phyloP scores from a whole-genome alignment of 2,888 invertebrate species.

The Holacanthella duospinosa region DNA sequence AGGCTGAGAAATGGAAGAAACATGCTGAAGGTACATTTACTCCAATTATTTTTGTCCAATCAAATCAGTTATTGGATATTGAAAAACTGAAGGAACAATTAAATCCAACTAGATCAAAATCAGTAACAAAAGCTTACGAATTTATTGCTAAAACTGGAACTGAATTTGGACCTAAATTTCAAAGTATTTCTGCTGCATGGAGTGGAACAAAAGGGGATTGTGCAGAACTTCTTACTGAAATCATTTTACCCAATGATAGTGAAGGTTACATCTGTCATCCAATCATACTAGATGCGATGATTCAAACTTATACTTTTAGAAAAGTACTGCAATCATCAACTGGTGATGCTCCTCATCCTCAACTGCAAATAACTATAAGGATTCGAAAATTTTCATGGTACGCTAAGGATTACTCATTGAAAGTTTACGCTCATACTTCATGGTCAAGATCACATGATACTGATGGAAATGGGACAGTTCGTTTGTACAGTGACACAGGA shows the following conservation, averaged over 20 bases:
- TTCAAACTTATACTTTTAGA: slow-evolving; percentile 6
- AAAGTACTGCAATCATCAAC: neutral
- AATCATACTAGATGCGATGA: slow-evolving; percentile 10
- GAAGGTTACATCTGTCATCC: slow-evolving; percentile 8
- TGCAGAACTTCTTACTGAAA: neutral
- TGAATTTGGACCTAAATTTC: slow-evolving; percentile 1
- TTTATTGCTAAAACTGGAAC: neutral
- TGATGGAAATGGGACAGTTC: neutral
- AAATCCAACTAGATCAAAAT: neutral
- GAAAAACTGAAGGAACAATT: neutral
- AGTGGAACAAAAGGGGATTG: no score
- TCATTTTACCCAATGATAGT: neutral
- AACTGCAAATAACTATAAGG: neutral
- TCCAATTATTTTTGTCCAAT: neutral
- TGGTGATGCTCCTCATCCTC: neutral
- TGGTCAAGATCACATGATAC: no score
- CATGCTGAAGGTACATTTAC: neutral
- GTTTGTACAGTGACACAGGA: neutral
- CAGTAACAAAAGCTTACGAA: neutral
- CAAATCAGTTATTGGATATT: neutral
- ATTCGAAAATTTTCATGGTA: slow-evolving; percentile 6
- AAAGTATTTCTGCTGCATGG: neutral
- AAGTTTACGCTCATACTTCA: neutral
- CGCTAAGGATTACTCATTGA: neutral
- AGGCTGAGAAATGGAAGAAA: neutral